Evolutionary conservation across 2,888 invertebrate genomes (phyloP), one percentile per base, ranked within the genome.

Genomic region (Drosophila nr. perissopoda): DNA sequence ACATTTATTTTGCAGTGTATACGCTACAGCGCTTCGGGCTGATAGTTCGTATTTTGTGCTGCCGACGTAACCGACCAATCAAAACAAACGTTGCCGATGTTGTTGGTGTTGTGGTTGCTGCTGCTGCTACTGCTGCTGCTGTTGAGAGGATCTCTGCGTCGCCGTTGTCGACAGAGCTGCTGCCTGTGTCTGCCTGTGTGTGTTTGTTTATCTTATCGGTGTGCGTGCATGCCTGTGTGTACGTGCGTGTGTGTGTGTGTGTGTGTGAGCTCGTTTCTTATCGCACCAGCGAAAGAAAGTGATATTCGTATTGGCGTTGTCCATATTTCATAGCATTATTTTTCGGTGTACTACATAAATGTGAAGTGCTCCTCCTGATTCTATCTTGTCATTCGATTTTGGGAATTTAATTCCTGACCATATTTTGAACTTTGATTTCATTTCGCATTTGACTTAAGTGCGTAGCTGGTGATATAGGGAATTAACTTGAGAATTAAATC

Each of bases 41-140:
- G 74, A 71, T 77, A 70, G 82, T 80, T 82, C 82, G 86, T 74
- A 66, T 84, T 76, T 73, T 70, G 70, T 71, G 63, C 69, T 58
- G 75, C 73, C 69, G 81, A 59, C 70, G 60, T 21, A 60, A 73
- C 51, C 78, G 83, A 84, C 87, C 89, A 90, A 89, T 90, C 90
- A 87, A 71, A 89, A 82, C 52, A 70, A 49, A 13, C 70, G 62
- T 33, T 38, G 72, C 42, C 42, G 59, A 34, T 72, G 81, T 66
- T 54, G 65, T 64, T 54, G 60, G 57, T 42, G 60, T 48, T 57
- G 54, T 69, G 1, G 62, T 40, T 54, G 64, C 36, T 48, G 73
- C 34, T 61, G 31, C 36, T 54, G 62, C 49, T 74, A 45, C 68
- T 63, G 67, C 51, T 52, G 51, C 40, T 36, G 68, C 66, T 62